Evolutionary conservation across 2,113 vertebrate species (phyloP).

Genomic region (Ailuropoda melanoleuca): DNA sequence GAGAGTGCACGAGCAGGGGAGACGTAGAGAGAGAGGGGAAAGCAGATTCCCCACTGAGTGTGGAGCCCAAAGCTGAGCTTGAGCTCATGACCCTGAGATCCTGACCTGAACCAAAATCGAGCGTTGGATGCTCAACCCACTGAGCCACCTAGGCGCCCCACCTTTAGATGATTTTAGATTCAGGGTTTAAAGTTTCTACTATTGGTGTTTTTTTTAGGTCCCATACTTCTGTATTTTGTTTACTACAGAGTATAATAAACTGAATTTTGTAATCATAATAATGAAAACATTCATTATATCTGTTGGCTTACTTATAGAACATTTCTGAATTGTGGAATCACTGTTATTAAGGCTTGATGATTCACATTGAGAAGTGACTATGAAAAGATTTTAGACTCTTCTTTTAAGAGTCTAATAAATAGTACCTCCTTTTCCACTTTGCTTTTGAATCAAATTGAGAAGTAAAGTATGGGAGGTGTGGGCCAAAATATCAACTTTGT

Average conservation of each 20-base stretch:
- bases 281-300: background rate
- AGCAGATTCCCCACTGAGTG: background rate
- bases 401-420: background rate
- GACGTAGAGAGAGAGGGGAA: background rate
- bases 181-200: background rate
- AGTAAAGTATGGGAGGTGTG: background rate
- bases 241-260: background rate
- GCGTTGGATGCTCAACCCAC: background rate
- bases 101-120: background rate
- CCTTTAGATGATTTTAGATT: slow-evolving; percentile 1
- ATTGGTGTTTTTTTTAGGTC: slow-evolving; percentile 9
- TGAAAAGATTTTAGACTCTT: background rate
- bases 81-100: background rate
- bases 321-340: slow-evolving; percentile 19
- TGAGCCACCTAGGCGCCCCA: background rate
- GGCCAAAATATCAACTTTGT: background rate
- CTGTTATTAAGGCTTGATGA: background rate
- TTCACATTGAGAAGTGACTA: background rate
- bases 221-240: background rate
- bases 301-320: background rate
- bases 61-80: background rate
- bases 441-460: background rate
- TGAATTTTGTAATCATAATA: background rate
- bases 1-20: background rate
- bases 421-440: background rate